Evolutionary conservation across 2,113 vertebrate genomes (phyloP).

Genomic region (Campylomormyrus tamandua): DNA sequence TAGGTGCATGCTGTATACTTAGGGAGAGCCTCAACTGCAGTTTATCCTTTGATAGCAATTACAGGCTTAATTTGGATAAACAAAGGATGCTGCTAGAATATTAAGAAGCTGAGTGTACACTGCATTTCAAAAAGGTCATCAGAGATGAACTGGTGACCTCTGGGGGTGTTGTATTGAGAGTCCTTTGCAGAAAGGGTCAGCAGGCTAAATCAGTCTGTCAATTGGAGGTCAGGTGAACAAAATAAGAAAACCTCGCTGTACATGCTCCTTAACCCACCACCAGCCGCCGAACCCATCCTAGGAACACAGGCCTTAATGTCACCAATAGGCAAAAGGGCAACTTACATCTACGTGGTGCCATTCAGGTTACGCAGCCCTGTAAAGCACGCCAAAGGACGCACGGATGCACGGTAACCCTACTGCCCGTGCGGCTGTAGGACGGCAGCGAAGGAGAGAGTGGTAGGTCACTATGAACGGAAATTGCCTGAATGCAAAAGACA

Average conservation of each 20-base stretch:
- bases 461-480: conserved; percentile 26
- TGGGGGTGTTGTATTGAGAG: background rate
- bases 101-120: background rate
- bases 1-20: background rate
- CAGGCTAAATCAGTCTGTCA: conserved; percentile 33
- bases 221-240: conserved; percentile 43
- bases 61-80: conserved; percentile 22
- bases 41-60: conserved; percentile 24
- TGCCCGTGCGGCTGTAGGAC: conserved; percentile 13
- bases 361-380: background rate
- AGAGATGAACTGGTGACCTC: background rate
- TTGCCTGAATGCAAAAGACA: conserved; percentile 11
- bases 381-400: background rate
- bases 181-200: background rate
- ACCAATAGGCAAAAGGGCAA: background rate
- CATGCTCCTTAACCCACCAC: conserved; percentile 14
- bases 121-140: background rate
- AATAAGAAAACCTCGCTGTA: background rate
- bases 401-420: background rate
- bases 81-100: background rate
- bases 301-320: background rate
- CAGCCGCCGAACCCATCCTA: background rate
- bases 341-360: background rate
- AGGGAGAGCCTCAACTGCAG: background rate
- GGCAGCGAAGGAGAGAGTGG: conserved; percentile 5